Evolutionary conservation across 30 jellyfish, hydroid and myxozoan species (phyloP).

Genomic region (Hydra vulgaris): DNA sequence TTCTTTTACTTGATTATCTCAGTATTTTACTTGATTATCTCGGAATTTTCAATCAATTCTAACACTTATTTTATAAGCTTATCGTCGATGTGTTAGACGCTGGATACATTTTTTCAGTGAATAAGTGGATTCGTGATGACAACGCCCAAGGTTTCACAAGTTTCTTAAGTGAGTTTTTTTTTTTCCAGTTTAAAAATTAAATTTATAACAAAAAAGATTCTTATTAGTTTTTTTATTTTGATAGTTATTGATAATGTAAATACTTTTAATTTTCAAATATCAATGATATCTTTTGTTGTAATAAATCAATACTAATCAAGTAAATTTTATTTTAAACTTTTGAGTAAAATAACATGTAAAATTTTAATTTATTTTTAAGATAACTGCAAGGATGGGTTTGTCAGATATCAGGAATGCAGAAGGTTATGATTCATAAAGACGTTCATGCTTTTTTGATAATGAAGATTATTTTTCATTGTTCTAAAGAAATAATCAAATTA

Average conservation of each 20-base stretch:
- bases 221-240: too few relatives aligned
- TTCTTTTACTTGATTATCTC: too few relatives aligned
- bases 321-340: too few relatives aligned
- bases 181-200: not conserved
- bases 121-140: slow-evolving; percentile 12
- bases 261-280: not conserved
- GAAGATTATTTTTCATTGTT: too few relatives aligned
- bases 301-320: too few relatives aligned
- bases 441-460: too few relatives aligned
- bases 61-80: too few relatives aligned
- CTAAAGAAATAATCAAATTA: too few relatives aligned
- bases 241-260: not conserved
- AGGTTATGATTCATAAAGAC: not conserved
- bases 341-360: too few relatives aligned
- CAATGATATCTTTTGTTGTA: not conserved
- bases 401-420: not conserved
- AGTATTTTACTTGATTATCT: too few relatives aligned
- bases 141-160: not conserved
- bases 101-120: slow-evolving; percentile 2
- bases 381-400: not conserved
- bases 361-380: too few relatives aligned
- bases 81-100: slow-evolving; percentile 16
- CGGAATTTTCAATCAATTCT: too few relatives aligned
- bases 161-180: not conserved
- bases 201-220: not conserved